A percentile compares a stretch with the other conserved stretches of the same genome.
phyloP scores from a whole-genome alignment of 2,888 invertebrate species.

The Cyclophora albipunctata region DNA sequence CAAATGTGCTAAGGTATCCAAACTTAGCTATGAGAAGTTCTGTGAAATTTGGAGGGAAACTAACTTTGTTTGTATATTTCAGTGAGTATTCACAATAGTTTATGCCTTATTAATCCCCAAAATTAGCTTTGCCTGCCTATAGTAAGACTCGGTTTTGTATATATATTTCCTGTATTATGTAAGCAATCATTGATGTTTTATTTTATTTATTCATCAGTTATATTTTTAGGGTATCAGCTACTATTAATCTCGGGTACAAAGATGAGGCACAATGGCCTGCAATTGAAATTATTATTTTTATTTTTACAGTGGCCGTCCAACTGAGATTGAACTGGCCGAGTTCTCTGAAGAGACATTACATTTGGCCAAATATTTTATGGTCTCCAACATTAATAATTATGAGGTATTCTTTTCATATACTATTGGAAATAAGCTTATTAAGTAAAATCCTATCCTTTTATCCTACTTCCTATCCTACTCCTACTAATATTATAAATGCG shows the following conservation, averaged over 20 bases:
- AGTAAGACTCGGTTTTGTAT: too few relatives aligned
- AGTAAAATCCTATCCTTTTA: too few relatives aligned
- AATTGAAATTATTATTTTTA: not conserved
- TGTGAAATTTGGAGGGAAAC: conserved; percentile 49
- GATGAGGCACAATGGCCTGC: not conserved
- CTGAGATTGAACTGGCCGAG: conserved; percentile 52
- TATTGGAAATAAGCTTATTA: not conserved
- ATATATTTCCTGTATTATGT: too few relatives aligned
- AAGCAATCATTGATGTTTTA: too few relatives aligned
- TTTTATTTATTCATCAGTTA: too few relatives aligned
- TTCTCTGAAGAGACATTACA: conserved; percentile 51
- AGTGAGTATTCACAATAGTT: conserved; percentile 34
- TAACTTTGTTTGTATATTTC: conserved; percentile 43
- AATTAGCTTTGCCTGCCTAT: too few relatives aligned
- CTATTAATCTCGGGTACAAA: too few relatives aligned
- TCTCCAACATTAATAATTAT: conserved; percentile 40
- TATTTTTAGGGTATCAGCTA: too few relatives aligned
- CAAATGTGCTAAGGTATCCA: conserved; percentile 32
- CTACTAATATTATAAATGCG: too few relatives aligned
- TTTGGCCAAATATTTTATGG: conserved; percentile 51
- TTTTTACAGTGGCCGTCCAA: conserved; percentile 34
- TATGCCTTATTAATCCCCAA: too few relatives aligned
- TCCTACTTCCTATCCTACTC: too few relatives aligned
- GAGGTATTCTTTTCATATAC: conserved; percentile 33
- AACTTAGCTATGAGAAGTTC: conserved; percentile 45